A percentile compares a stretch with the other conserved stretches of the same genome.
Conservation (phyloP, 2,797 vertebrate species). For the Avahi laniger region DNA sequence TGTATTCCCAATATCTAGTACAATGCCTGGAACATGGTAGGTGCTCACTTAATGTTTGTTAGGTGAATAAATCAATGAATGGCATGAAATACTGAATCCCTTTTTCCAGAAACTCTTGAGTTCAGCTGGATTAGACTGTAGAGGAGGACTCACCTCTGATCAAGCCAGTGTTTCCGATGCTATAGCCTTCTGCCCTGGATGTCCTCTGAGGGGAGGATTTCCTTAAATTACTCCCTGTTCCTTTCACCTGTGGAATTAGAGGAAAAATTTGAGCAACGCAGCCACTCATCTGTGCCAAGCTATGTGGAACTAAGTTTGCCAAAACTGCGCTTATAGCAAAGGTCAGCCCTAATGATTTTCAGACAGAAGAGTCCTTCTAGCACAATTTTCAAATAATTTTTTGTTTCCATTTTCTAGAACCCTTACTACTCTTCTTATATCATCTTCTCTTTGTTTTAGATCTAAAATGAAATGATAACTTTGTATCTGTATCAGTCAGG, state of each 20-base stretch:
- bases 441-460: neutral
- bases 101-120: neutral
- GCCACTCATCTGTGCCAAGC: neutral
- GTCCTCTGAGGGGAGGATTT: neutral
- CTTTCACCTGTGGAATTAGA: neutral
- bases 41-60: neutral
- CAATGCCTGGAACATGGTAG: neutral
- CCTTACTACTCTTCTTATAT: neutral
- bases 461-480: neutral
- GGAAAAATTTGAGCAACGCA: neutral
- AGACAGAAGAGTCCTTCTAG: neutral
- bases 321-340: neutral
- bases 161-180: neutral
- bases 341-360: neutral
- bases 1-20: neutral
- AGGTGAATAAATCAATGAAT: neutral
- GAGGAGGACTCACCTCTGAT: neutral
- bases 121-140: neutral
- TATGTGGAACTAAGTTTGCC: neutral
- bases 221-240: neutral
- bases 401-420: neutral
- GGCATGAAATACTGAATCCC: neutral
- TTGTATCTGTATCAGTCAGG: neutral
- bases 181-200: neutral
- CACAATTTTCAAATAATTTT: neutral